Conservation (phyloP, 2,797 vertebrate species). For the Aphelocoma californica region DNA sequence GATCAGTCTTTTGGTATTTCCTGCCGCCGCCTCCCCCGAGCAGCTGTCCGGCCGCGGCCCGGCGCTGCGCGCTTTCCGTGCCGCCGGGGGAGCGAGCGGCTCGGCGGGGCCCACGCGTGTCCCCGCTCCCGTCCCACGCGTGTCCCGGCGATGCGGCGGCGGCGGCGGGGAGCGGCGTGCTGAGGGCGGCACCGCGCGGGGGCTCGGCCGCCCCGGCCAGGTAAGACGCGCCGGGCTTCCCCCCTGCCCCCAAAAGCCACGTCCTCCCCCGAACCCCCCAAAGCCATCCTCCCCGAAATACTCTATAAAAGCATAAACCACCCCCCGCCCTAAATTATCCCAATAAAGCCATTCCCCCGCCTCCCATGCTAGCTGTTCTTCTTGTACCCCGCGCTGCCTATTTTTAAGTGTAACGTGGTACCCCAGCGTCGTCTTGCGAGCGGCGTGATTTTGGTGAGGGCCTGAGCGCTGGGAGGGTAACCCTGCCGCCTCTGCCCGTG, state of each 20-base stretch:
- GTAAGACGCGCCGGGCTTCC: neutral
- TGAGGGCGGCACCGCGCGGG: neutral
- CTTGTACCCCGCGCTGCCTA: neutral
- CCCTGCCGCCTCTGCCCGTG: neutral
- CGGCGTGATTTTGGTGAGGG: neutral
- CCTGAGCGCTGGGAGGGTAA: neutral
- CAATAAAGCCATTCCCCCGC: neutral
- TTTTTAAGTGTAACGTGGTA: neutral
- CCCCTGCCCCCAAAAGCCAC: neutral
- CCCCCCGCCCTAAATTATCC: neutral
- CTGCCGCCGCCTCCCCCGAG: conserved; percentile 61
- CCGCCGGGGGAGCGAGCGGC: neutral
- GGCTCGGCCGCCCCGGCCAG: conserved; percentile 10
- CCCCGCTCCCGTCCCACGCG: neutral
- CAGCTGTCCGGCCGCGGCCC: conserved; percentile 61
- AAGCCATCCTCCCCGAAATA: neutral
- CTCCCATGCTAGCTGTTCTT: neutral
- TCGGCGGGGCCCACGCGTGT: neutral
- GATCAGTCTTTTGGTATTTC: conserved; percentile 75
- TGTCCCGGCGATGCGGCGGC: conserved; percentile 10
- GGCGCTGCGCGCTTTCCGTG: neutral
- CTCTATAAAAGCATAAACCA: neutral
- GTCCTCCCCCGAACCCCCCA: too few relatives aligned
- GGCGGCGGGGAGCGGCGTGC: neutral
- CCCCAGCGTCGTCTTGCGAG: neutral